These are phyloP conservation scores for Pipistrellus kuhlii DNA, from an alignment of 2,797 vertebrate species.

Conservation along the genomic window DNA sequence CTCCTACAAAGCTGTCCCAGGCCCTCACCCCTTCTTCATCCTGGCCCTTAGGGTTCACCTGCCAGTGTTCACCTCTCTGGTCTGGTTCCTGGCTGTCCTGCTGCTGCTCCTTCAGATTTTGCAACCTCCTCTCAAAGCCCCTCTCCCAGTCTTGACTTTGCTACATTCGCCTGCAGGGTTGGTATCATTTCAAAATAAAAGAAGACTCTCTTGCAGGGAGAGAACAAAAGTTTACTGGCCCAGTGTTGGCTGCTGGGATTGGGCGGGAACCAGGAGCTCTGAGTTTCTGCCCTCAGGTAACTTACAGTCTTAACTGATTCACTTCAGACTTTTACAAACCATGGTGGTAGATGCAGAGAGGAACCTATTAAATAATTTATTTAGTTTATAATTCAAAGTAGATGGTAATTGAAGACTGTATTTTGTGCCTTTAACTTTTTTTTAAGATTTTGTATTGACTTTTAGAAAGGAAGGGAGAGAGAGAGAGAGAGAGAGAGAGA, in stretches of 20 bases:
- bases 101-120: background rate
- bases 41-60: background rate
- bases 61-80: fast-evolving
- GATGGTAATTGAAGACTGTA: background rate
- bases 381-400: background rate
- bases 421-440: background rate
- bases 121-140: background rate
- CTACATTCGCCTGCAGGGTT: background rate
- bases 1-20: fast-evolving
- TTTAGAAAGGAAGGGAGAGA: background rate
- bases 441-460: background rate
- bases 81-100: background rate
- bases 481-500: too few species aligned
- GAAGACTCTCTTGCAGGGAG: background rate
- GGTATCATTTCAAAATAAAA: slow-evolving; percentile 38
- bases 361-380: background rate
- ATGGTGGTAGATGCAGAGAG: background rate
- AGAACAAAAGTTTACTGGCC: background rate
- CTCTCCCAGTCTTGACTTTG: background rate
- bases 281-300: background rate
- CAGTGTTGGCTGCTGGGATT: background rate
- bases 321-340: background rate
- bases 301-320: background rate
- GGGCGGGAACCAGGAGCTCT: background rate
- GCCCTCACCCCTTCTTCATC: background rate